Conservation (phyloP, 2,888 invertebrate species). For the Carabus problematicus region DNA sequence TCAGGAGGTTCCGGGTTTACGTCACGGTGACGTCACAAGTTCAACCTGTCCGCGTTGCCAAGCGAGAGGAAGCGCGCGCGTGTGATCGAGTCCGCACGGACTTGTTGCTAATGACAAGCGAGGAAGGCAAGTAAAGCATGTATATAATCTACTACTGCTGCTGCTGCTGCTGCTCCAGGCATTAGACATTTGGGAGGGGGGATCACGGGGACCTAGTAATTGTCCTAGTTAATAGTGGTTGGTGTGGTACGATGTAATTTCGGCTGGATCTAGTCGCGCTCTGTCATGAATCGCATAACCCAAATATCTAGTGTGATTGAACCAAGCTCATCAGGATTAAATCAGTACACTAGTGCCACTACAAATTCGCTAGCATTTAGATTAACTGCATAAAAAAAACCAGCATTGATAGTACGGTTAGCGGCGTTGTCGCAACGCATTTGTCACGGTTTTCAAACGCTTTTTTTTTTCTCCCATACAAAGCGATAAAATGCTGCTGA, state of each 20-base stretch:
- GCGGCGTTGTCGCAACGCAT: neutral
- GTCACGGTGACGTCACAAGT: constrained; percentile 34
- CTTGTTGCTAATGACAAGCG: constrained; percentile 37
- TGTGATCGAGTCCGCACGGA: constrained; percentile 14
- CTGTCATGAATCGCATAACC: too few relatives aligned
- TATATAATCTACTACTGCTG: too few relatives aligned
- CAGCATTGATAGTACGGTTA: neutral
- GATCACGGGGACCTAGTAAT: too few relatives aligned
- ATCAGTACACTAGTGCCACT: too few relatives aligned
- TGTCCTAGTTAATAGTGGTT: too few relatives aligned
- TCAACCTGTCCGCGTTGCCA: constrained; percentile 14
- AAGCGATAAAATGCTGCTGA: constrained; percentile 11
- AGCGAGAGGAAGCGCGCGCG: neutral
- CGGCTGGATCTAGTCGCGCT: too few relatives aligned
- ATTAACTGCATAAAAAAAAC: neutral
- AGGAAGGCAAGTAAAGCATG: neutral
- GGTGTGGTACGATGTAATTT: too few relatives aligned
- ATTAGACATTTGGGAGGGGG: too few relatives aligned
- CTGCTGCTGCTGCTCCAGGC: too few relatives aligned
- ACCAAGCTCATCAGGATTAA: too few relatives aligned
- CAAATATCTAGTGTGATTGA: too few relatives aligned
- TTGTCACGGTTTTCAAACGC: neutral
- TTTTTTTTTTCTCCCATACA: constrained; percentile 3
- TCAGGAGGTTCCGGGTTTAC: constrained; percentile 31
- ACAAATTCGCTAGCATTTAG: too few relatives aligned